Conservation (phyloP, 2,113 vertebrate species). For the Maccullochella peelii region DNA sequence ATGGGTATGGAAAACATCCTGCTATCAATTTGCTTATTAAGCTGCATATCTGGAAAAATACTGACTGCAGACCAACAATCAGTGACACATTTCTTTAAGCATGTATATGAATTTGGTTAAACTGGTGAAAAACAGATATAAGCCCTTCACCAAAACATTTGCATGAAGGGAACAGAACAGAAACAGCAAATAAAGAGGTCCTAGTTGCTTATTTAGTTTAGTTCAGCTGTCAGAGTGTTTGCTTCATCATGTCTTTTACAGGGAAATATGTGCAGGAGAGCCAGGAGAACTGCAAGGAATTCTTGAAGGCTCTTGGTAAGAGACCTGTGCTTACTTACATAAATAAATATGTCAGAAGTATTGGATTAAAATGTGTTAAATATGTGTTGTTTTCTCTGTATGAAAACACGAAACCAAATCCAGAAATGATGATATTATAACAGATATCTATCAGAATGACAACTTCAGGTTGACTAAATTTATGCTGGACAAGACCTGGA, state of each 20-base stretch:
- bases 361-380: neutral
- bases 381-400: neutral
- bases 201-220: neutral
- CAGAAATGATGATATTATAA: neutral
- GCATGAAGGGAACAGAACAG: neutral
- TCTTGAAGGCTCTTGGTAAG: constrained; percentile 12
- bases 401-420: neutral
- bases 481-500: neutral
- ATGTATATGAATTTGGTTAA: neutral
- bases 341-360: neutral
- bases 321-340: neutral
- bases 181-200: neutral
- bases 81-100: neutral
- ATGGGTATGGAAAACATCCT: neutral
- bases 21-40: neutral
- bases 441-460: constrained; percentile 8
- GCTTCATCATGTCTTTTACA: constrained; percentile 18
- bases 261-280: constrained; percentile 28
- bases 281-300: neutral
- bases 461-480: neutral
- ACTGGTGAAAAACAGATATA: neutral
- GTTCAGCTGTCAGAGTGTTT: neutral
- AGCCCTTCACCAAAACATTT: neutral
- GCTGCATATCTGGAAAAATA: neutral
- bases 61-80: neutral